These are phyloP conservation scores for Tenebrosternarchus preto DNA, from an alignment of 2,113 vertebrate species.

Conservation along the genomic window DNA sequence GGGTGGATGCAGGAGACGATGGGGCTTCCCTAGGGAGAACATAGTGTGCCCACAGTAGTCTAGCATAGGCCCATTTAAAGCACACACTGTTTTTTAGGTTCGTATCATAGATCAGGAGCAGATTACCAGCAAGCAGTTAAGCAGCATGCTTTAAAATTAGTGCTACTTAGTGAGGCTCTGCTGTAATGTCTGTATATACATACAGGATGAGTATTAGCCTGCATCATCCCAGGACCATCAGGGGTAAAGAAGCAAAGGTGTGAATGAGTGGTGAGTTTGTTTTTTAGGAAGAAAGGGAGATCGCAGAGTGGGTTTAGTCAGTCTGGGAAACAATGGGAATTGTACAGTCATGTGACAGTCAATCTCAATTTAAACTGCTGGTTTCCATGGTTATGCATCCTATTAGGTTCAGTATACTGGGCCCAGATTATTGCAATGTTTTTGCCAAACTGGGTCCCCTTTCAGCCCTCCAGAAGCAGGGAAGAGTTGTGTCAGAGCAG, in stretches of 20 bases:
- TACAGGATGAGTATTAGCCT: too few relatives aligned
- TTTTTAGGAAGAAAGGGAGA: not conserved
- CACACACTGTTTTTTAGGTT: not conserved
- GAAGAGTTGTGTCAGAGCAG: conserved; percentile 23
- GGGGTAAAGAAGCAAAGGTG: not conserved
- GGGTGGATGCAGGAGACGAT: conserved; percentile 22
- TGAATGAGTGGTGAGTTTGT: not conserved
- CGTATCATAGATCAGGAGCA: too few relatives aligned
- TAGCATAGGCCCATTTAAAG: not conserved
- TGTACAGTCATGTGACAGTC: not conserved
- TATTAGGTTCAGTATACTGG: not conserved
- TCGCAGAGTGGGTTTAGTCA: not conserved
- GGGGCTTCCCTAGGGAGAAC: conserved; percentile 13
- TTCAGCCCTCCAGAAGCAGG: conserved; percentile 18
- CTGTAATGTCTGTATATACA: too few relatives aligned
- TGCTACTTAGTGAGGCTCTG: not conserved
- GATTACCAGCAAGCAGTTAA: not conserved
- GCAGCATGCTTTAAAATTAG: not conserved
- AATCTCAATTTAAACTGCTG: conserved; percentile 1
- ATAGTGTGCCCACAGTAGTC: conserved; percentile 44
- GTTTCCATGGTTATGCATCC: not conserved
- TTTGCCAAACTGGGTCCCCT: conserved; percentile 19
- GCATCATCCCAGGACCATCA: not conserved
- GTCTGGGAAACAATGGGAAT: not conserved
- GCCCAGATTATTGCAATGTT: conserved; percentile 18